Conservation (phyloP, 1,140 invertebrate species). For the Magallana angulata region DNA sequence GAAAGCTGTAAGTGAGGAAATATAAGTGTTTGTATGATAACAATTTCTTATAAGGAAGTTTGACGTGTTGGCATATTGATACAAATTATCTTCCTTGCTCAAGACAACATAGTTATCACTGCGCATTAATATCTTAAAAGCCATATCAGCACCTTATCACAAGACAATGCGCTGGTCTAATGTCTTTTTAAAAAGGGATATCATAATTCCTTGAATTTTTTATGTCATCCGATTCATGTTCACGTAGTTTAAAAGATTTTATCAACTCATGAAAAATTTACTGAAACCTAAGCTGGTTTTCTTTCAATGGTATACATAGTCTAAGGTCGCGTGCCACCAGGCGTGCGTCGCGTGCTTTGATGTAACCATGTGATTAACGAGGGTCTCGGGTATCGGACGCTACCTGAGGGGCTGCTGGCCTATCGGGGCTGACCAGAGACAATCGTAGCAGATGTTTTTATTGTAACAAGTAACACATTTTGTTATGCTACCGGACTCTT, state of each 20-base stretch:
- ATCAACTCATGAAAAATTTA: constrained; percentile 35
- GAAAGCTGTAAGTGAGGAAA: constrained; percentile 15
- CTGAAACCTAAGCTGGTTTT: constrained; percentile 11
- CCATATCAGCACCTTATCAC: background rate
- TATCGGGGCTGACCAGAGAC: constrained; percentile 11
- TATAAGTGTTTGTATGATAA: constrained; percentile 37
- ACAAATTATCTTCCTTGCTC: background rate
- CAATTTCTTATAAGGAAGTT: constrained; percentile 34
- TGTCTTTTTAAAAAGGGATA: constrained; percentile 16
- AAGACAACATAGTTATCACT: background rate
- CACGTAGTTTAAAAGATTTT: constrained; percentile 23
- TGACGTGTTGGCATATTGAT: constrained; percentile 23
- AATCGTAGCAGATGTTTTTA: constrained; percentile 34
- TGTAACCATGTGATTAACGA: constrained; percentile 14
- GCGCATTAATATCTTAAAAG: background rate
- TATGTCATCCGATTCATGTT: constrained; percentile 20
- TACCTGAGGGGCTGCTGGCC: constrained; percentile 23
- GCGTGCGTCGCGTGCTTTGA: constrained; percentile 8
- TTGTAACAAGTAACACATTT: constrained; percentile 38
- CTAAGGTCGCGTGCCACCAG: constrained; percentile 30
- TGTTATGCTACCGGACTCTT: constrained; percentile 29
- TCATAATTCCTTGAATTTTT: constrained; percentile 35
- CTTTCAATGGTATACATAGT: constrained; percentile 8
- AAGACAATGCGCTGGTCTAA: background rate
- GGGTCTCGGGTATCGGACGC: constrained; percentile 20